Base-by-base conservation (phyloP, 1,140 invertebrate species). In the Psilanteris sp. region DNA sequence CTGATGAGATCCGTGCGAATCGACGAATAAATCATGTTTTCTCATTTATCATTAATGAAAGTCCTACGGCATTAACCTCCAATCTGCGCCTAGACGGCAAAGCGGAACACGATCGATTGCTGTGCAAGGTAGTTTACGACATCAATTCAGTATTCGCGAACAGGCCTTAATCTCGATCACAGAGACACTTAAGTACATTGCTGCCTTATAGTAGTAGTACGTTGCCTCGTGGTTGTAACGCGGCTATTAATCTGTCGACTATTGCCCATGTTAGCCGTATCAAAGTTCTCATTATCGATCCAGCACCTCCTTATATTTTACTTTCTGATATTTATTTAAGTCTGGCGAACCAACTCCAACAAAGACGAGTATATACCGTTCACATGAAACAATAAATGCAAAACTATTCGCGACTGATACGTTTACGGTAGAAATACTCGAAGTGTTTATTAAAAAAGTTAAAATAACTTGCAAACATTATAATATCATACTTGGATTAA, bases 151-250 rank as follows among this genome's bases (percentile, higher is more conserved):
- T 62, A 77, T 77, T 77, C 66, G 59, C 73, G 73, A 81, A 77
- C 79, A 74, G 64, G 66, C 68, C 66, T 81, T 79, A 73, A 83
- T 83, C 79, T 83, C 80, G 76, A 83, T 81, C 79, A 68, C 76
- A 70, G 67, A 75, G 71, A 68, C 74, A 82, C 71, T 79, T 73
- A 78, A 80, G 81, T 82, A 70, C 66, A 76, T 46, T 44, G 67
- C 61, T 50, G 80, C 54, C 59, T 59, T 70, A 76, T 66, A 81
- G 50, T 66, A 37, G 73, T 64, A 41, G 68, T 46, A 43, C 64
- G 62, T 70, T 71, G 54, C 66, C 46, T 67, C 39, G 67, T 71
- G 67, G 76, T 79, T 70, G 76, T 79, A 73, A 75, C 66, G 54
- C 31, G 70, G 50, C 77, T 76, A 82, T 83, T 82, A 82, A 83